phyloP scores from a whole-genome alignment of 2,113 vertebrate genomes.

The Copsychus sechellarum region DNA sequence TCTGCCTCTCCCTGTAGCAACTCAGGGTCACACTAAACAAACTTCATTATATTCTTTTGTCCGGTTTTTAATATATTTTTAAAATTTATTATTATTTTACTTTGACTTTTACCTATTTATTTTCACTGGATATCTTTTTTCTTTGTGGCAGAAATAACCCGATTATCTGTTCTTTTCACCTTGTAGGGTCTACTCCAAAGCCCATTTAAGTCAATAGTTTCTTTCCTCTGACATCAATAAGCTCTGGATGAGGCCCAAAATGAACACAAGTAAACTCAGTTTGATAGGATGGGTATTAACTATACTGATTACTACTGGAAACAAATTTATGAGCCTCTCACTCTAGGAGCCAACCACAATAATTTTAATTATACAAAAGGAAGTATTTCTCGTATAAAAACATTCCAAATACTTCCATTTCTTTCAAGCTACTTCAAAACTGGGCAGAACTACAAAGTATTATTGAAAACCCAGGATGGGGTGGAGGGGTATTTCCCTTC shows the following conservation, averaged over 20 bases:
- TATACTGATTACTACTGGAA: slow-evolving; percentile 47
- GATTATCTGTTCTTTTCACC: slow-evolving; percentile 34
- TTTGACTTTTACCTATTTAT: not conserved
- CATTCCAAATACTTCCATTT: slow-evolving; percentile 66
- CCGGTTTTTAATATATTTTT: not conserved
- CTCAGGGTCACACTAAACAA: not conserved
- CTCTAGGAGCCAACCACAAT: slow-evolving; percentile 56
- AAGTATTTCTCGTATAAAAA: slow-evolving; percentile 62
- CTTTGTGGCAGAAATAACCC: not conserved
- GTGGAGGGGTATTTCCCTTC: slow-evolving; percentile 66
- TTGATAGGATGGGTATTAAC: slow-evolving; percentile 30
- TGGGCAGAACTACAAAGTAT: slow-evolving; percentile 65
- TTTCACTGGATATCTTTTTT: not conserved
- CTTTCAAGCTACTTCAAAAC: slow-evolving; percentile 70
- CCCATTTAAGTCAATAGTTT: slow-evolving; percentile 18
- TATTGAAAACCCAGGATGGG: slow-evolving; percentile 59
- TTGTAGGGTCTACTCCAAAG: slow-evolving; percentile 23
- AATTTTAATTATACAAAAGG: slow-evolving; percentile 69
- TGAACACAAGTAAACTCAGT: not conserved
- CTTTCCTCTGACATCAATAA: slow-evolving; percentile 50
- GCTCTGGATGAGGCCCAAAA: slow-evolving; percentile 45
- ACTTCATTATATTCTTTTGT: not conserved
- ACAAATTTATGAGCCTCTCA: slow-evolving; percentile 40
- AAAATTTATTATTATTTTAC: not conserved
- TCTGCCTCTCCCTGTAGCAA: not conserved